Conservation (phyloP, 2,888 invertebrate genomes). For the Epinotia ramella region DNA sequence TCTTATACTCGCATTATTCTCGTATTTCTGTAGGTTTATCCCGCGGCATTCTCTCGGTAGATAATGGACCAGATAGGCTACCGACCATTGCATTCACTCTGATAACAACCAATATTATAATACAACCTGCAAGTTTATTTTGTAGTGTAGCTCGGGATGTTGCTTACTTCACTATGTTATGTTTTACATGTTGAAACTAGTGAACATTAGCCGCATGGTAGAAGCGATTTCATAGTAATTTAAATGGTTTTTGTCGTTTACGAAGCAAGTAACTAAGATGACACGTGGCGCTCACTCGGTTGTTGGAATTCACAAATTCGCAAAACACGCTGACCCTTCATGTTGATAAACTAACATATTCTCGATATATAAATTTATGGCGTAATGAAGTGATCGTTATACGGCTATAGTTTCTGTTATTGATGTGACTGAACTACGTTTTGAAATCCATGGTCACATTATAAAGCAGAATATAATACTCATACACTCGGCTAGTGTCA, state of each 20-base stretch:
- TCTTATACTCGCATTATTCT: conserved; percentile 36
- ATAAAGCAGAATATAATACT: conserved; percentile 23
- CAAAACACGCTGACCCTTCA: too few relatives aligned
- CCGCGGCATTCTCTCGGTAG: conserved; percentile 38
- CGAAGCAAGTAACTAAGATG: too few relatives aligned
- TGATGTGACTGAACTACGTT: neutral
- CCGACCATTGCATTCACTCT: conserved; percentile 41
- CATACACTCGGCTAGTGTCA: conserved; percentile 31
- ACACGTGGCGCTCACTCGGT: too few relatives aligned
- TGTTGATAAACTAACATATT: too few relatives aligned
- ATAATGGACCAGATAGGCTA: conserved; percentile 45
- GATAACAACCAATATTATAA: conserved; percentile 43
- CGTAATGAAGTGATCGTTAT: neutral
- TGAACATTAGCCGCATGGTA: neutral
- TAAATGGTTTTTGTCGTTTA: neutral
- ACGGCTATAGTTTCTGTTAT: neutral
- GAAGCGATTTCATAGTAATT: neutral
- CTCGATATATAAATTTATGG: too few relatives aligned
- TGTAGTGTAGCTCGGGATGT: conserved; percentile 6
- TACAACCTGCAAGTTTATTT: conserved; percentile 29
- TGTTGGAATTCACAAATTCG: too few relatives aligned
- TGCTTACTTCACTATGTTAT: conserved; percentile 3
- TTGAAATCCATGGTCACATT: conserved; percentile 14
- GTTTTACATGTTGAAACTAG: neutral
- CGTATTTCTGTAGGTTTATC: conserved; percentile 37